Percentiles rank a stretch among this genome's conserved stretches.
phyloP scores from a whole-genome alignment of 2,113 vertebrate genomes.

The Colinus virginianus region DNA sequence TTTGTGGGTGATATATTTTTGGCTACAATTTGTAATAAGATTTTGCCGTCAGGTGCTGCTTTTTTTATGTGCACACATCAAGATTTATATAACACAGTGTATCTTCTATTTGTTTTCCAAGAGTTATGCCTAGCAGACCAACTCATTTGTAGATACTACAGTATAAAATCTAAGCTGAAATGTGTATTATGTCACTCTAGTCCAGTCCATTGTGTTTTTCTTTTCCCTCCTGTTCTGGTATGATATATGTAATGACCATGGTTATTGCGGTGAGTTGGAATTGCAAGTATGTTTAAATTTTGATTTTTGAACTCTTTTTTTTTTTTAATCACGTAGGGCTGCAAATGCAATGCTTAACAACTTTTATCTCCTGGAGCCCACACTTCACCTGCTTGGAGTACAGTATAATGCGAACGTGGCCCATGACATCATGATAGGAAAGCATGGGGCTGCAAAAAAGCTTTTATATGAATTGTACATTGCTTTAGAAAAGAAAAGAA shows the following conservation, averaged over 20 bases:
- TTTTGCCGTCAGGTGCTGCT: not conserved
- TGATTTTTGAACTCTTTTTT: not conserved
- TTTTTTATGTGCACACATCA: not conserved
- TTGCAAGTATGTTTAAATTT: not conserved
- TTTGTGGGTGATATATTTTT: not conserved
- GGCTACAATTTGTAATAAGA: not conserved
- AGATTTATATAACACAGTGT: not conserved
- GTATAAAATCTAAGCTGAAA: not conserved
- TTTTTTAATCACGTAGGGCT: conserved; percentile 71
- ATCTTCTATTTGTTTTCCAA: not conserved
- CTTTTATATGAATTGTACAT: conserved; percentile 91
- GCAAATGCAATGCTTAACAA: conserved; percentile 88
- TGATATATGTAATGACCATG: not conserved
- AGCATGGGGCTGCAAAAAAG: conserved; percentile 84
- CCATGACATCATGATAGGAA: conserved; percentile 86
- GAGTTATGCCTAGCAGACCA: not conserved
- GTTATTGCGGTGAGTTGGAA: not conserved
- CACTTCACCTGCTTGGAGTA: conserved; percentile 86
- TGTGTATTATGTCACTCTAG: not conserved
- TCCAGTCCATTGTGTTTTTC: not conserved
- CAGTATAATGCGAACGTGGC: conserved; percentile 85
- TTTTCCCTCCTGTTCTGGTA: fast-evolving
- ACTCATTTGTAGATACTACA: not conserved
- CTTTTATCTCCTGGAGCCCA: conserved; percentile 90
- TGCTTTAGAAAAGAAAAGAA: conserved; percentile 88